Evolutionary conservation across 2,888 invertebrate species (phyloP), one percentile per base, ranked within the genome.

Genomic region (Mimachlamys varia): DNA sequence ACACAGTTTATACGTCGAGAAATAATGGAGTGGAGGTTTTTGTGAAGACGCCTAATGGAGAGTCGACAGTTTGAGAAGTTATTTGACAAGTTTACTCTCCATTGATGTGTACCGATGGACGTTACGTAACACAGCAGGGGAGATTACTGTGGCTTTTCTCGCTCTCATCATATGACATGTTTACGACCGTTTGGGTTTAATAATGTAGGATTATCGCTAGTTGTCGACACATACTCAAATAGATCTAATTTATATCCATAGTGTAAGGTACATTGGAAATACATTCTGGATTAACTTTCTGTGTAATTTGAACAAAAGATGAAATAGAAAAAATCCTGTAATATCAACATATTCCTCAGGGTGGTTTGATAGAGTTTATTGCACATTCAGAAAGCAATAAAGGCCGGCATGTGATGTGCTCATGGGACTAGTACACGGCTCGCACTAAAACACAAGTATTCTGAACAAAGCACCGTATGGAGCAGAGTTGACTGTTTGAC

Each of bases 71-170:
- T 76, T 27, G 76, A 76, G 76, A 76, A 13, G 33, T 76, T 33
- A 76, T 76, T 76, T 76, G 76, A 76, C 76, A 76, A 76, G 76
- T 76, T 76, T 76, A 76, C 76, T 33, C 15, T 76, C 76, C 76
- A 76, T 76, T 76, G 27, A 27, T 27, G 76, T 76, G 76, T 22
- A 33, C 76, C 33, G 7, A 27, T 76, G 76, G 33, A 76, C 76
- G 33, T 76, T 76, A 76, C 27, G 13, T 76, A 76, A 76, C 27
- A 33, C 33, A 33, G 12, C 33, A 76, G 33, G 76, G 33, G 76
- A 76, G 76, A 76, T 76, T 76, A 27, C 33, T 76, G 27, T 1
- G 76, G 53, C 13, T 22, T 76, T 76, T 76, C 33, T 76, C 12
- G 27, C 15, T 4, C 76, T 33, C 76, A 76, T 5, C 33, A 76